Evolutionary conservation across 1,140 invertebrate genomes (phyloP), one percentile per base, ranked within the genome.

Genomic region (Drosophila santomea): DNA sequence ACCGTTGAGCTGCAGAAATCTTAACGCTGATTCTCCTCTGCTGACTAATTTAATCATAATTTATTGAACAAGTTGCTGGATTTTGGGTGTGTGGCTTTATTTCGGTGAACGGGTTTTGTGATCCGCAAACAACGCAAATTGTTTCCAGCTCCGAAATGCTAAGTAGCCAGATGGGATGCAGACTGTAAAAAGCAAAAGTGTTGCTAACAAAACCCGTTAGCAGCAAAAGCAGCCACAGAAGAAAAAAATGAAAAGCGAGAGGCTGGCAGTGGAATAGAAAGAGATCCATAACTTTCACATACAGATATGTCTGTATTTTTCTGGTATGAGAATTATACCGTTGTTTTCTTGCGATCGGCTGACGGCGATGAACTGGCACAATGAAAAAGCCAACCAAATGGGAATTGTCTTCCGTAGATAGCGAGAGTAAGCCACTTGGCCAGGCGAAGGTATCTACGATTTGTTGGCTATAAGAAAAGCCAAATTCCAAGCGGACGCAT

Each of bases 1-100:
- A 43, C 32, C 17, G 25, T n/a, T 20, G 12, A 41, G 28, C 48
- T 82, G 74, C 45, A 63, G 73, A 80, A 76, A 85, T 80, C 64
- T 48, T 47, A 35, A 10, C 17, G 17, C 32, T 10, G 20, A 28
- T 38, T 59, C 25, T 44, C 35, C 61, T 74, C 50, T 60, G 43
- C 47, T 74, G 47, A 64, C 68, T 85, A 86, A 86, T 89, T 83
- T 73, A 69, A 51, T 72, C 63, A 63, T 55, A 80, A 74, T 77
- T 83, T 89, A 89, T 89, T 83, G 83, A 88, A 83, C 84, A 88
- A 83, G 80, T 77, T 76, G 71, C 43, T 38, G 43, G n/a, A 35
- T 76, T 88, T 86, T 88, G 69, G 83, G 81, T 74, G 82, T 76
- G 50, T 52, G 74, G 28, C 52, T 56, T 44, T 39, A 63, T 74